Evolutionary conservation across 2,888 invertebrate genomes (phyloP).

Genomic region (Tenthredo amoena): DNA sequence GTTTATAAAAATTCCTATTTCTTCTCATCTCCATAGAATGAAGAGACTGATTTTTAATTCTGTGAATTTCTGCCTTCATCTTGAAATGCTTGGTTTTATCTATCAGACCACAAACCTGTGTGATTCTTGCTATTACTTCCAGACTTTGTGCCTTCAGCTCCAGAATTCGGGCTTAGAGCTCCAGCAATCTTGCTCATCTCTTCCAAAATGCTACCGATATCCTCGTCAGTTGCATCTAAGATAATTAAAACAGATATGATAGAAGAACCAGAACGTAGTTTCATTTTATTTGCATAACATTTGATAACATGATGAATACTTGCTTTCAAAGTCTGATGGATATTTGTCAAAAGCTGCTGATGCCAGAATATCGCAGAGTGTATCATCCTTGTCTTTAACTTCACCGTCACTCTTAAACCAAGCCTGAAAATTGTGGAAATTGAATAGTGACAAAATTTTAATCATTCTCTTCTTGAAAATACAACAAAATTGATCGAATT

Average conservation of each 20-base stretch:
- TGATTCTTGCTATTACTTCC: slow-evolving; percentile 65
- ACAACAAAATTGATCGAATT: slow-evolving; percentile 11
- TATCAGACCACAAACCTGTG: slow-evolving; percentile 51
- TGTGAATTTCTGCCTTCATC: not conserved
- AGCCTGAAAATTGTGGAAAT: slow-evolving; percentile 58
- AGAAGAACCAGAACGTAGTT: not conserved
- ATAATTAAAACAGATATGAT: slow-evolving; percentile 26
- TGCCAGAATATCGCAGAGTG: slow-evolving; percentile 72
- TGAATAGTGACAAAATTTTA: not conserved
- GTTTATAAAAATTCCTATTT: not conserved
- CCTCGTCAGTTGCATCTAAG: slow-evolving; percentile 74
- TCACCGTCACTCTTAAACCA: slow-evolving; percentile 66
- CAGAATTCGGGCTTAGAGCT: slow-evolving; percentile 70
- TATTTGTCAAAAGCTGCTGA: slow-evolving; percentile 73
- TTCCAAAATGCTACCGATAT: slow-evolving; percentile 74
- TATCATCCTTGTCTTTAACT: slow-evolving; percentile 70
- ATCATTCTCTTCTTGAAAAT: not conserved
- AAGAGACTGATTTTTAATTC: not conserved
- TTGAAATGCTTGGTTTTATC: not conserved
- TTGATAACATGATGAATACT: slow-evolving; percentile 54
- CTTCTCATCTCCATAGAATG: not conserved
- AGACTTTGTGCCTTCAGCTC: slow-evolving; percentile 66
- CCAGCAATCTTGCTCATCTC: slow-evolving; percentile 75
- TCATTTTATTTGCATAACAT: not conserved
- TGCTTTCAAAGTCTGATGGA: slow-evolving; percentile 75